Conservation (phyloP, 2,888 invertebrate species). For the Melanargia galathea region DNA sequence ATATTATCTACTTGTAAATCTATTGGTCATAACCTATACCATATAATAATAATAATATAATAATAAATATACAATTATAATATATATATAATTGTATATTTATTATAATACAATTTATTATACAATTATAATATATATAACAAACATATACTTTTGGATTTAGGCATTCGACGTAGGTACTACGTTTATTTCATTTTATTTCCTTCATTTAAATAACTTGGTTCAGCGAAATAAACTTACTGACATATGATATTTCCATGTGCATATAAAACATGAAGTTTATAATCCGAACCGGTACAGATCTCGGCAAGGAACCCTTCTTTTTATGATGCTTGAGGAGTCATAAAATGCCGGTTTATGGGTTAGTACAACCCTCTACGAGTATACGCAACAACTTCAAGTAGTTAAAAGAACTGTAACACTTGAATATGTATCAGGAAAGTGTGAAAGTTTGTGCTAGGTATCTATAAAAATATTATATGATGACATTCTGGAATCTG, state of each 20-base stretch:
- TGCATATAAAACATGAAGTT: slow-evolving; percentile 36
- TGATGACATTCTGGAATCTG: no score
- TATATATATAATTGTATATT: no score
- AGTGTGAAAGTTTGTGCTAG: background rate
- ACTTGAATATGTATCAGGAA: background rate
- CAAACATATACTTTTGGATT: background rate
- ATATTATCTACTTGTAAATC: no score
- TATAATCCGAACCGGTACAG: slow-evolving; percentile 37
- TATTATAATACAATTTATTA: no score
- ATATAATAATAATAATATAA: no score
- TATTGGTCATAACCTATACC: no score
- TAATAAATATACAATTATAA: no score
- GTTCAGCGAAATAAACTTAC: slow-evolving; percentile 11
- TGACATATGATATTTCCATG: slow-evolving; percentile 32
- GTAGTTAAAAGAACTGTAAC: slow-evolving; percentile 35
- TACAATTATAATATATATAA: no score
- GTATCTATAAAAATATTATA: background rate
- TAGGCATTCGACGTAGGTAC: background rate
- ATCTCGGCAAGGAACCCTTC: slow-evolving; percentile 47
- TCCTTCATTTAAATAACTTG: background rate
- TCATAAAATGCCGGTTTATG: slow-evolving; percentile 65
- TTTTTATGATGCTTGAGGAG: slow-evolving; percentile 54
- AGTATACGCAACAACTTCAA: slow-evolving; percentile 44
- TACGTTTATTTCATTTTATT: slow-evolving; percentile 11
- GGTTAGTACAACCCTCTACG: slow-evolving; percentile 47